Evolutionary conservation across 1,140 invertebrate genomes (phyloP), one percentile per base, ranked within the genome.

Genomic region (Drosophila ogumai): DNA sequence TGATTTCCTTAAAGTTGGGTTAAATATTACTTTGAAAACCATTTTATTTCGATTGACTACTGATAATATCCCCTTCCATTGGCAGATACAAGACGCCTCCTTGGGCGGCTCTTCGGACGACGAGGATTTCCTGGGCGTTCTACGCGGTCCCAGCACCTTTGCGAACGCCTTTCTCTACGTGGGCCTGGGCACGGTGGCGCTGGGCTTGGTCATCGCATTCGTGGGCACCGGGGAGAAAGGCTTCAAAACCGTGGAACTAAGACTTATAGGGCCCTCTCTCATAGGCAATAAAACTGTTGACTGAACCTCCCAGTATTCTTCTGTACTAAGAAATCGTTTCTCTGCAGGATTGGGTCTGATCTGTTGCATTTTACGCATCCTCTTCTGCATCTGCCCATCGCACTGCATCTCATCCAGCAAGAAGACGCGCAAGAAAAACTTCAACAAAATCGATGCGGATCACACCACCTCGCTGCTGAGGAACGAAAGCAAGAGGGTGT

Each of bases 141-240:
- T 93, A 73, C 67, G 93, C 64, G 86, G 93, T 93, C 90, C 95
- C 94, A 95, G 94, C 82, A 95, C 95, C 41, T 95, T 95, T 38
- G 95, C 95, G 59, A 96, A 96, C 85, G 95, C 95, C 28, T 95
- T 97, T 54, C 94, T 98, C 8, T 97, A 97, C 92, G 96, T 97
- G 13, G 97, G 97, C n/a, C 94, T 98, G 38, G 96, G 96, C 44
- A 96, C 96, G 10, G 95, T 96, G 31, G 96, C 96, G 6, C 94
- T 97, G 46, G 97, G 97, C 17, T 94, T 97, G 59, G 95, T 97
- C 69, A 97, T 97, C 67, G 97, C 96, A 75, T 97, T 97, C 93
- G 96, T 98, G 28, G 97, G 97, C 73, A 97, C 96, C 54, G 97
- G 97, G 71, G 97, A 98, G 93, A 97, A 97, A 93, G 96, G 96